phyloP scores from a whole-genome alignment of 2,888 invertebrate genomes.

The Drosophila tripunctata region DNA sequence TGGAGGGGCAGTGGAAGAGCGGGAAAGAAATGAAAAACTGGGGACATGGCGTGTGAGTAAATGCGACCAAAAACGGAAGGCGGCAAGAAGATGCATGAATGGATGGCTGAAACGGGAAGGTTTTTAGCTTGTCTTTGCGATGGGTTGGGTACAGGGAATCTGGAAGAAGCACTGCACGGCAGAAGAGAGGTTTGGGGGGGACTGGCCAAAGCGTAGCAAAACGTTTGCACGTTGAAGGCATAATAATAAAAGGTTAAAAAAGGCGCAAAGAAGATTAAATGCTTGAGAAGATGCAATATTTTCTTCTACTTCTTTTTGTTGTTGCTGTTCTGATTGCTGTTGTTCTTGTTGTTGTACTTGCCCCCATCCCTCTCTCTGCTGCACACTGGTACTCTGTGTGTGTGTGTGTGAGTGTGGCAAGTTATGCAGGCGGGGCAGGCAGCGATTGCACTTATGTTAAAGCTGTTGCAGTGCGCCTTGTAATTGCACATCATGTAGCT shows the following conservation, averaged over 20 bases:
- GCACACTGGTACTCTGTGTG: conserved; percentile 7
- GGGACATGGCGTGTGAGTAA: conserved; percentile 74
- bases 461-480: conserved; percentile 56
- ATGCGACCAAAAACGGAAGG: conserved; percentile 76
- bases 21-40: background rate
- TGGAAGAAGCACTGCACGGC: background rate
- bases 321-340: conserved; percentile 16
- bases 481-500: conserved; percentile 67
- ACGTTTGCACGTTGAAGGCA: conserved; percentile 81
- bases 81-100: conserved; percentile 50
- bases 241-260: conserved; percentile 81
- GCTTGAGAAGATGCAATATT: conserved; percentile 80
- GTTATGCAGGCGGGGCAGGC: conserved; percentile 69
- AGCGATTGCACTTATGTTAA: conserved; percentile 72
- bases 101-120: conserved; percentile 28
- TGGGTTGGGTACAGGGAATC: conserved; percentile 3
- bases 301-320: conserved; percentile 51
- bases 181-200: background rate
- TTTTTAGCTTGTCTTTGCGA: background rate
- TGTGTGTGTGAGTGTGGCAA: conserved; percentile 20
- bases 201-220: conserved; percentile 74
- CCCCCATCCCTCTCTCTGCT: background rate
- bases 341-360: conserved; percentile 16
- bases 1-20: conserved; percentile 1
- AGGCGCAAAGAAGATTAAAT: conserved; percentile 82